A percentile compares a stretch with the other conserved stretches of the same genome.
phyloP scores from a whole-genome alignment of 2,888 invertebrate genomes.

The Cheilosia scutellata region DNA sequence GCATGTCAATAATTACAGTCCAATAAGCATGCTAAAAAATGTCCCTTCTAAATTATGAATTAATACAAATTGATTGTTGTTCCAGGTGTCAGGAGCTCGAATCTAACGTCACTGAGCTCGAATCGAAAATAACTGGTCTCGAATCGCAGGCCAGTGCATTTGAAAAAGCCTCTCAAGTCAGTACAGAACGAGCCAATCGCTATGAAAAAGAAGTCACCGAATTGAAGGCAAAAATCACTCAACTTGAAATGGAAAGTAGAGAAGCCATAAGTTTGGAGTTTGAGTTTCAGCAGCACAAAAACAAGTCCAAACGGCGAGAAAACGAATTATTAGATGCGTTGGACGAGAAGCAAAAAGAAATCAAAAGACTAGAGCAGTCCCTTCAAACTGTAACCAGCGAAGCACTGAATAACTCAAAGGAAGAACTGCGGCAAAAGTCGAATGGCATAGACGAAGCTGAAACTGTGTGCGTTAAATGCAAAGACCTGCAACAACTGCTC shows the following conservation, averaged over 20 bases:
- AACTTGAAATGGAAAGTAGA: slow-evolving; percentile 80
- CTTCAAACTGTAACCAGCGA: slow-evolving; percentile 77
- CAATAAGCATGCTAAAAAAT: too few species aligned
- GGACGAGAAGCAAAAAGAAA: slow-evolving; percentile 82
- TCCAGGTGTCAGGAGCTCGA: slow-evolving; percentile 69
- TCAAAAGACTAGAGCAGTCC: slow-evolving; percentile 77
- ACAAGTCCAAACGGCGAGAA: slow-evolving; percentile 85
- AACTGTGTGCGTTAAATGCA: slow-evolving; percentile 79
- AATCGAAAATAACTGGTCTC: slow-evolving; percentile 61
- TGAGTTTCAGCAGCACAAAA: slow-evolving; percentile 85
- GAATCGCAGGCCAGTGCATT: slow-evolving; percentile 63
- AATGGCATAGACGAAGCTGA: slow-evolving; percentile 61
- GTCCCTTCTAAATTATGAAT: neutral
- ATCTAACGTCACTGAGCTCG: slow-evolving; percentile 49
- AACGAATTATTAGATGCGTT: slow-evolving; percentile 85
- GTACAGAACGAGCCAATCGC: slow-evolving; percentile 84
- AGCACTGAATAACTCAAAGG: slow-evolving; percentile 78
- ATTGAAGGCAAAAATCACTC: slow-evolving; percentile 77
- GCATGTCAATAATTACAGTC: too few species aligned
- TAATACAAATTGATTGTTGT: neutral
- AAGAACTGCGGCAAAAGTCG: slow-evolving; percentile 78
- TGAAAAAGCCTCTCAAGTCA: slow-evolving; percentile 77
- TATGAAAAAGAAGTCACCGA: slow-evolving; percentile 83
- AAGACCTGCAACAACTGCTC: slow-evolving; percentile 78
- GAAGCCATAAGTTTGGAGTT: slow-evolving; percentile 84